Evolutionary conservation across 2,888 invertebrate genomes (phyloP), one percentile per base, ranked within the genome.

Genomic region (Stenichneumon culpator): DNA sequence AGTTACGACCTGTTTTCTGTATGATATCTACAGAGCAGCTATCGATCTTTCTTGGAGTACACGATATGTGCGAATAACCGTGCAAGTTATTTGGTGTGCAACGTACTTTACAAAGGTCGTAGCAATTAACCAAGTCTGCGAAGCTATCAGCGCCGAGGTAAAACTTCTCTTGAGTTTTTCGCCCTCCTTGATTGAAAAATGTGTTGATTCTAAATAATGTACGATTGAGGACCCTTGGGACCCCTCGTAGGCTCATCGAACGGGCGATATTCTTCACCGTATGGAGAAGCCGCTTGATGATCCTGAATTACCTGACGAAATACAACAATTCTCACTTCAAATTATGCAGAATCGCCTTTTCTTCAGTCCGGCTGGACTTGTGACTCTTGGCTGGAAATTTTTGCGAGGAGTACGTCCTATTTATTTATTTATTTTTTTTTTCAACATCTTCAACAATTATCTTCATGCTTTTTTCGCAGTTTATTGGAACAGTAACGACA

Each of bases 321-420:
- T 89, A 36, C 50, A 81, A 19, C 86, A 84, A 54, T 87, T 87
- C 54, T 77, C 81, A n/a, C 44, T 87, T 3, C 88, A 88, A 77
- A 67, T 88, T 68, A 83, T 84, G 32, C 82, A 83, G 36, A 81
- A 87, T 83, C 87, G 82, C n/a, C 19, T 86, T 19, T 47, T 19
- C 7, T 87, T 89, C 19, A 78, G 79, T 14, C 86, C 86, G 7
- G 79, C 47, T 72, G 87, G 86, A 39, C 81, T 89, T 11, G 79
- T 87, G 54, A 44, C 54, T n/a, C 80, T 89, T 11, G 85, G 86
- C 39, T 83, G 79, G 16, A 14, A 19, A 11, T 86, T 87, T n/a
- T 3, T 89, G 1, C 78, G 25, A 60, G 54, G 60, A 3, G 89
- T 88, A 36, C 82, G 83, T 60, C 54, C 47, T 1, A 28, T 65